phyloP scores from a whole-genome alignment of 2,888 invertebrate genomes.

The Bimastos eiseni region DNA sequence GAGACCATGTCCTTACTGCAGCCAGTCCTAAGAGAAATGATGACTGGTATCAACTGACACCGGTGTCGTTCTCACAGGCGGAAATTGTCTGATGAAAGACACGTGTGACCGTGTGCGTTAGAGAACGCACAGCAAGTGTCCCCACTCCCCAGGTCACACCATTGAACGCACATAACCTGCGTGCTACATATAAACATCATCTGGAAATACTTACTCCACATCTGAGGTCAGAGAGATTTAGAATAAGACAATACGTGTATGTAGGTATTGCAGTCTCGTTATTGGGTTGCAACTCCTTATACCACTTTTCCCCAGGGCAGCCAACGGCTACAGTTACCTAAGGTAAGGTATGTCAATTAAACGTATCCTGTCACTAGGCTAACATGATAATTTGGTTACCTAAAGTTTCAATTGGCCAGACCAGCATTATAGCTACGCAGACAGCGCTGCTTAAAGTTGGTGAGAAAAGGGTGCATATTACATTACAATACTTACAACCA shows the following conservation, averaged over 20 bases:
- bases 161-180: neutral
- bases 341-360: neutral
- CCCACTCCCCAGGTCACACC: neutral
- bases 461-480: no score
- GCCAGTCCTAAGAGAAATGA: neutral
- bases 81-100: neutral
- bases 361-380: no score
- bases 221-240: neutral
- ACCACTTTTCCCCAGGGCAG: neutral
- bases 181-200: neutral
- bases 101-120: neutral
- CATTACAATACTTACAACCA: no score
- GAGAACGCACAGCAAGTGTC: neutral
- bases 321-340: neutral
- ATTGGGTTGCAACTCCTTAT: neutral
- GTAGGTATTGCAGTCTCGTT: neutral
- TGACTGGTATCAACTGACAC: neutral
- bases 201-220: neutral
- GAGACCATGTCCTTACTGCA: neutral
- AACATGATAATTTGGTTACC: no score
- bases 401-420: no score
- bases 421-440: no score
- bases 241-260: neutral
- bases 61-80: neutral
- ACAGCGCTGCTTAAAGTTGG: no score